Percentiles rank a stretch among this genome's conserved stretches.
These are phyloP conservation scores for Diachrysia chrysitis DNA, from an alignment of 2,888 invertebrate genomes.

Conservation along the genomic window DNA sequence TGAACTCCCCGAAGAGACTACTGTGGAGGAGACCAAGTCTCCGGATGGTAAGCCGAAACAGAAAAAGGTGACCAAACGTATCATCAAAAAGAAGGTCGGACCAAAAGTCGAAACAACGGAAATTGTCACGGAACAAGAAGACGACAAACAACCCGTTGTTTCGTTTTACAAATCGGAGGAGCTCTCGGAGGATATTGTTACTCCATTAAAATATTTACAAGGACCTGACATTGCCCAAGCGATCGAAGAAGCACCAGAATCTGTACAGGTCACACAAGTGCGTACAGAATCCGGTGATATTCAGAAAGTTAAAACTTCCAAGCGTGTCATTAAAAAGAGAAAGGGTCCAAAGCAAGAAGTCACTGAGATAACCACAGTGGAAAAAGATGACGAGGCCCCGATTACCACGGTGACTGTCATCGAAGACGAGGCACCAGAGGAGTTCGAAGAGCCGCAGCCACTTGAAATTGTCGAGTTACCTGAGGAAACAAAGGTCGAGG, in stretches of 20 bases:
- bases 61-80: not conserved
- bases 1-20: not conserved
- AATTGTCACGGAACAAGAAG: not conserved
- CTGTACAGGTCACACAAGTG: conserved; percentile 8
- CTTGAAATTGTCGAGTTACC: conserved; percentile 19
- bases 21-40: not conserved
- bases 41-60: not conserved
- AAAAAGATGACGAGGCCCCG: conserved; percentile 56
- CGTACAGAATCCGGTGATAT: conserved; percentile 27
- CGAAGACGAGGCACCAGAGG: conserved; percentile 20
- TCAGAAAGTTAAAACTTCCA: conserved; percentile 22
- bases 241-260: not conserved
- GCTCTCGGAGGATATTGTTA: not conserved
- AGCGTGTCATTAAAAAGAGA: conserved; percentile 56
- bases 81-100: not conserved
- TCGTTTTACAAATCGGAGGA: not conserved
- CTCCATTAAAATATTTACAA: not conserved
- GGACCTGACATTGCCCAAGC: not conserved
- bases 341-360: conserved; percentile 55
- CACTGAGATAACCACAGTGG: conserved; percentile 49
- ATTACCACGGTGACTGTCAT: conserved; percentile 40
- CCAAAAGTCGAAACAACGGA: not conserved
- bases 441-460: not conserved
- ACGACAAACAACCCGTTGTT: not conserved
- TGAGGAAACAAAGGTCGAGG: not conserved